phyloP scores from a whole-genome alignment of 2,888 invertebrate species.

The Polydrusus tereticollis region DNA sequence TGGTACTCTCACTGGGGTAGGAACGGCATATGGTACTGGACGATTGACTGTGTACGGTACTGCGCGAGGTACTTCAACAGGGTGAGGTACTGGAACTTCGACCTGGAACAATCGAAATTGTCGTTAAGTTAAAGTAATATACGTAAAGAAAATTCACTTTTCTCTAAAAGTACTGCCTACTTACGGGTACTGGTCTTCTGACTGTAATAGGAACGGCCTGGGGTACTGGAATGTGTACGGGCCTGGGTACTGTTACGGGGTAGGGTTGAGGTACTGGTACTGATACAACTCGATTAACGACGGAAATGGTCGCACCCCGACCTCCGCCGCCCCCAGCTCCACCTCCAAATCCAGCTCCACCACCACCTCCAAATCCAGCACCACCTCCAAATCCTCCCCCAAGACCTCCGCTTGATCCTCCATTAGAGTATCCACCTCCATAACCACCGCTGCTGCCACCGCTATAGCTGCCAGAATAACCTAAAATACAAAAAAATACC shows the following conservation, averaged over 20 bases:
- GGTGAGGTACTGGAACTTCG: conserved; percentile 58
- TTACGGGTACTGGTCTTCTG: conserved; percentile 62
- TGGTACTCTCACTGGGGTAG: conserved; percentile 68
- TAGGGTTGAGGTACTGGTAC: conserved; percentile 64
- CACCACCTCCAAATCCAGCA: conserved; percentile 47
- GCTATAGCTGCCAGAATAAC: conserved; percentile 5
- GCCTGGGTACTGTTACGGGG: conserved; percentile 66
- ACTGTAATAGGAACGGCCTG: conserved; percentile 70
- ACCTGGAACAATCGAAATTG: conserved; percentile 44
- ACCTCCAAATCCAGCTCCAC: conserved; percentile 49
- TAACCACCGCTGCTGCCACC: conserved; percentile 20
- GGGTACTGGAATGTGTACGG: conserved; percentile 69
- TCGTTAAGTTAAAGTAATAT: background rate
- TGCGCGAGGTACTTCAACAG: conserved; percentile 55
- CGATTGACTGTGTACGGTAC: conserved; percentile 57
- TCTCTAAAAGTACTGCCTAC: background rate
- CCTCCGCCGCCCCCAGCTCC: conserved; percentile 46
- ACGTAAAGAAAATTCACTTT: background rate
- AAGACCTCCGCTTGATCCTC: conserved; percentile 36
- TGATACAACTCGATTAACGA: conserved; percentile 47
- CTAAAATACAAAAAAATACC: background rate
- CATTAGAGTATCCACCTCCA: conserved; percentile 40
- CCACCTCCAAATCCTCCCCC: conserved; percentile 47
- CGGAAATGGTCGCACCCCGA: conserved; percentile 49
- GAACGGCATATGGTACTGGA: conserved; percentile 61